phyloP scores from a whole-genome alignment of 2,888 invertebrate genomes.

The Bedellia somnulentella region DNA sequence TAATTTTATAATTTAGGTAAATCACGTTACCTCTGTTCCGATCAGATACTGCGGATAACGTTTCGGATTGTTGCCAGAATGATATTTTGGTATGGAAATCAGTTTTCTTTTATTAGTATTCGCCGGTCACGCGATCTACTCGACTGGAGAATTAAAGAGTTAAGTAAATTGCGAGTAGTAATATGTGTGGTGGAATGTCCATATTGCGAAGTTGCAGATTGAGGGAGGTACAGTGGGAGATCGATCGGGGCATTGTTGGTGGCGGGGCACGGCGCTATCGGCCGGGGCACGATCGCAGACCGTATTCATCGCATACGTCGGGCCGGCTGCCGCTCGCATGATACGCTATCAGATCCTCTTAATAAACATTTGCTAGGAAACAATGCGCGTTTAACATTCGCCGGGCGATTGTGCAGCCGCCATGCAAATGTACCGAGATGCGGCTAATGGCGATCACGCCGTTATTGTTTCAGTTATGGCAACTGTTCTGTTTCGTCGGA shows the following conservation, averaged over 20 bases:
- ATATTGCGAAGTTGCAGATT: too few relatives aligned
- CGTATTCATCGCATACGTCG: constrained; percentile 45
- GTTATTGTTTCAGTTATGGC: neutral
- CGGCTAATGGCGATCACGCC: constrained; percentile 1
- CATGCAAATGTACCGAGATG: constrained; percentile 7
- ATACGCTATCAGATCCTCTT: constrained; percentile 55
- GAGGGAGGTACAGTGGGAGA: neutral
- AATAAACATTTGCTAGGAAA: constrained; percentile 53
- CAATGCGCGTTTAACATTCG: constrained; percentile 46
- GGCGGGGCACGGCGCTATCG: too few relatives aligned
- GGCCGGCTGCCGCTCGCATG: constrained; percentile 31
- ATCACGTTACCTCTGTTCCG: constrained; percentile 51
- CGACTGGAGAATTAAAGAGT: constrained; percentile 28
- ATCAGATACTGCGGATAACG: constrained; percentile 39
- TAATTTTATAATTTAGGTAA: constrained; percentile 50
- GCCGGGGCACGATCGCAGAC: constrained; percentile 6
- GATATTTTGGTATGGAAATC: constrained; percentile 54
- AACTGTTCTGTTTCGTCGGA: too few relatives aligned
- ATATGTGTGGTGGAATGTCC: too few relatives aligned
- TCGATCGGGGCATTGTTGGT: too few relatives aligned
- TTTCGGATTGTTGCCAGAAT: constrained; percentile 25
- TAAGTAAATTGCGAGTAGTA: constrained; percentile 7
- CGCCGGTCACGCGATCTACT: constrained; percentile 37
- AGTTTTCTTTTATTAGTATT: constrained; percentile 51
- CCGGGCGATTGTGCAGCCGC: constrained; percentile 22